phyloP scores from a whole-genome alignment of 2,888 invertebrate species.

The Tethea ocularis region DNA sequence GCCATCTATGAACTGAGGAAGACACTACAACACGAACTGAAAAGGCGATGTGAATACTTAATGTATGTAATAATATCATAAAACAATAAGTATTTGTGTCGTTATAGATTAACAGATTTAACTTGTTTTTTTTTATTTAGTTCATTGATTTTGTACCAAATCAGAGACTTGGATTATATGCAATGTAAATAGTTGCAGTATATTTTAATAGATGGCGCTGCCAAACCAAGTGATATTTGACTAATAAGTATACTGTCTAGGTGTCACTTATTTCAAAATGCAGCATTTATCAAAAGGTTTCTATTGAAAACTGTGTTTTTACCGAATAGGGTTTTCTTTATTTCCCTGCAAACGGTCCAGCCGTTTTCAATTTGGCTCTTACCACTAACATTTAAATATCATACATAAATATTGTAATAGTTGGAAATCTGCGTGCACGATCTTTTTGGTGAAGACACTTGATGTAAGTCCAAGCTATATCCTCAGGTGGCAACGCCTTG shows the following conservation, averaged over 20 bases:
- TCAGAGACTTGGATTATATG: too few species aligned
- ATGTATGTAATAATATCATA: too few species aligned
- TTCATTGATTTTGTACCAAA: too few species aligned
- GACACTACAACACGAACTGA: not conserved
- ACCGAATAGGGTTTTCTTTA: too few species aligned
- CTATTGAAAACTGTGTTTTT: too few species aligned
- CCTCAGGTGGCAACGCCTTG: slow-evolving; percentile 31
- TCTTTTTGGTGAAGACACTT: slow-evolving; percentile 40
- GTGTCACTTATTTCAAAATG: not conserved
- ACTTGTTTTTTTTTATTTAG: not conserved
- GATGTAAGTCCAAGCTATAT: slow-evolving; percentile 52
- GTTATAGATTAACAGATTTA: too few species aligned
- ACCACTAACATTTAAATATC: too few species aligned
- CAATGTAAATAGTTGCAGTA: not conserved
- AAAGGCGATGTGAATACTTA: too few species aligned
- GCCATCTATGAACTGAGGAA: not conserved
- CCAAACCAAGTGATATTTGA: not conserved
- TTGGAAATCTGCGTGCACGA: slow-evolving; percentile 17
- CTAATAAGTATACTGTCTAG: not conserved
- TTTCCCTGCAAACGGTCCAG: too few species aligned
- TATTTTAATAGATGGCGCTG: slow-evolving; percentile 23
- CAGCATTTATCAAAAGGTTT: too few species aligned
- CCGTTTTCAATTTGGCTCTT: too few species aligned
- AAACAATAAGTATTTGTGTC: too few species aligned
- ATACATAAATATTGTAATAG: slow-evolving; percentile 23